Conservation (phyloP, 2,888 invertebrate species). For the Habrosyne pyritoides region DNA sequence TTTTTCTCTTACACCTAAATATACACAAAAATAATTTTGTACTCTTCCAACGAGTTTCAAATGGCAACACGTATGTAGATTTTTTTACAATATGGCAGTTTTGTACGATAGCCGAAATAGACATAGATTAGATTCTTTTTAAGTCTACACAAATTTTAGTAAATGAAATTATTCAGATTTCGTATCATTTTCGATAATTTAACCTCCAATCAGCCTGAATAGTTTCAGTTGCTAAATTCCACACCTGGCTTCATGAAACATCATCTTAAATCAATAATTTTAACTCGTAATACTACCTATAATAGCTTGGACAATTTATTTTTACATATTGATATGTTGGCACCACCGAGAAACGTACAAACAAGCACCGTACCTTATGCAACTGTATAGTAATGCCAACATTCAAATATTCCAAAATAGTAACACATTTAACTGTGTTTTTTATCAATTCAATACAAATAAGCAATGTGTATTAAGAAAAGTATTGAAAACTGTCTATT, state of each 20-base stretch:
- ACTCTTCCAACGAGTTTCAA: conserved; percentile 79
- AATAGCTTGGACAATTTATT: conserved; percentile 29
- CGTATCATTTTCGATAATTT: not conserved
- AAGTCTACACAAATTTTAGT: not conserved
- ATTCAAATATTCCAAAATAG: conserved; percentile 11
- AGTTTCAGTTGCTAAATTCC: not conserved
- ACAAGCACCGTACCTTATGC: conserved; percentile 41
- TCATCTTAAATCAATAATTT: conserved; percentile 27
- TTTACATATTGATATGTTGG: conserved; percentile 23
- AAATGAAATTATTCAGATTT: not conserved
- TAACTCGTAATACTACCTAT: conserved; percentile 33
- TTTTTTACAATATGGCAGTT: conserved; percentile 71
- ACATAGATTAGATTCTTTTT: conserved; percentile 13
- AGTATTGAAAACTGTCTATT: conserved; percentile 24
- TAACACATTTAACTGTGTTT: not conserved
- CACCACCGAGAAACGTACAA: conserved; percentile 33
- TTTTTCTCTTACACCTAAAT: conserved; percentile 77
- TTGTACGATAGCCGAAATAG: conserved; percentile 63
- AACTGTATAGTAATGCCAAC: conserved; percentile 32
- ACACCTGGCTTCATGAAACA: not conserved
- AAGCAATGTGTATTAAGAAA: conserved; percentile 29
- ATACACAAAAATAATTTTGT: conserved; percentile 84
- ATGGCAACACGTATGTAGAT: conserved; percentile 72
- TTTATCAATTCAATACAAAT: conserved; percentile 12
- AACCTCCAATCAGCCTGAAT: not conserved